Evolutionary conservation across 2,797 vertebrate genomes (phyloP).

Genomic region (Falco berigora): DNA sequence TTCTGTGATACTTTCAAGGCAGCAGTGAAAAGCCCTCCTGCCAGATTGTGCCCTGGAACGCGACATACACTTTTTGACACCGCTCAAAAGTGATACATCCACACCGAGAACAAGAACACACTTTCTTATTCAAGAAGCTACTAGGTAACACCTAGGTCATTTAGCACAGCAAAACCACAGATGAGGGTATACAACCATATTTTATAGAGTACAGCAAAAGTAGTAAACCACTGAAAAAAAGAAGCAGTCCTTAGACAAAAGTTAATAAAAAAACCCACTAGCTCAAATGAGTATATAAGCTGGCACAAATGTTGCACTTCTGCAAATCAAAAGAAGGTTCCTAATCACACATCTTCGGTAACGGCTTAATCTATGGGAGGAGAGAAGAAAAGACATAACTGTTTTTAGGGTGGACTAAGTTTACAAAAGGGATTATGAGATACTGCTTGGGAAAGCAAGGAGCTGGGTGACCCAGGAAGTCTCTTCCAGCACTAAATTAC

Average conservation of each 20-base stretch:
- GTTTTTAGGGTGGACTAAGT: background rate
- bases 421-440: background rate
- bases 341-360: background rate
- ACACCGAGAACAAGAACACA: background rate
- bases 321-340: background rate
- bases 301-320: background rate
- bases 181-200: background rate
- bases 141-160: background rate
- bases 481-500: slow-evolving; percentile 16
- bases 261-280: background rate
- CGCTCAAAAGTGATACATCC: background rate
- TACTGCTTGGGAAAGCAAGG: background rate
- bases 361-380: background rate
- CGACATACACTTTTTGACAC: background rate
- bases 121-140: background rate
- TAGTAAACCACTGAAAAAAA: background rate
- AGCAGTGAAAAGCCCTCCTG: background rate
- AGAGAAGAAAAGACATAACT: background rate
- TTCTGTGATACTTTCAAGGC: background rate
- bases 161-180: background rate
- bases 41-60: background rate
- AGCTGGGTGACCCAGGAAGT: slow-evolving; percentile 28
- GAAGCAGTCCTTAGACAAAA: accelerated
- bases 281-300: background rate
- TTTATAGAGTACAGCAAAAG: background rate